Evolutionary conservation across 2,888 invertebrate species (phyloP).

Genomic region (Tromatobia lineatoria): DNA sequence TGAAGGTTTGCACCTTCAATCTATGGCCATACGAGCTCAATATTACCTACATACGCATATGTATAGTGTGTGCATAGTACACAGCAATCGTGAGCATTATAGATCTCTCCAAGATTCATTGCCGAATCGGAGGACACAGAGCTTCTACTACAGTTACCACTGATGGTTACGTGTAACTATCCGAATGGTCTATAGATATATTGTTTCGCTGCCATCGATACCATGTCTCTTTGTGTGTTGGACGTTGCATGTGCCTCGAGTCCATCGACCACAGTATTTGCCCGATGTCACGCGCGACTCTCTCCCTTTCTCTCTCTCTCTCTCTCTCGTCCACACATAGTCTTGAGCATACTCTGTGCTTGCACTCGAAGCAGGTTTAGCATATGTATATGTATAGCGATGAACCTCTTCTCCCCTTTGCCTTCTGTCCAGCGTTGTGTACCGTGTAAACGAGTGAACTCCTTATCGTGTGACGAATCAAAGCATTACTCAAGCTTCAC

Average conservation of each 20-base stretch:
- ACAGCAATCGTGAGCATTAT: constrained; percentile 46
- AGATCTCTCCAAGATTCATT: constrained; percentile 60
- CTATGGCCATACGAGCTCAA: constrained; percentile 2
- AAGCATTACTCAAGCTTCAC: constrained; percentile 61
- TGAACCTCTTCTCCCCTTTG: neutral
- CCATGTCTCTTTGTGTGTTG: neutral
- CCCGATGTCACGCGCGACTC: constrained; percentile 58
- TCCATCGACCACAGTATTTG: constrained; percentile 61
- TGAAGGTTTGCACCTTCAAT: constrained; percentile 53
- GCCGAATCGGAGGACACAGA: constrained; percentile 26
- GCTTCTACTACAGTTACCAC: constrained; percentile 10
- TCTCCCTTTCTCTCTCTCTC: constrained; percentile 27
- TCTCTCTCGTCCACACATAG: neutral
- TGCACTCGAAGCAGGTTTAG: constrained; percentile 14
- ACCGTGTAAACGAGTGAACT: constrained; percentile 63
- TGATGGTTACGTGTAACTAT: constrained; percentile 27
- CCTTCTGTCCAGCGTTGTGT: constrained; percentile 41
- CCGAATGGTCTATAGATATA: neutral
- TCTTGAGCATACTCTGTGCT: constrained; percentile 3
- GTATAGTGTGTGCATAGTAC: constrained; percentile 34
- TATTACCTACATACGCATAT: constrained; percentile 25
- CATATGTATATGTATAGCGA: constrained; percentile 3
- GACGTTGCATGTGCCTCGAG: constrained; percentile 47
- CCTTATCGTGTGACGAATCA: constrained; percentile 62
- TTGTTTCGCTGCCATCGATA: neutral